A percentile compares a stretch with the other conserved stretches of the same genome.
Conservation (phyloP, 35 echinoderm and acorn worm genomes). For the Acanthaster planci region DNA sequence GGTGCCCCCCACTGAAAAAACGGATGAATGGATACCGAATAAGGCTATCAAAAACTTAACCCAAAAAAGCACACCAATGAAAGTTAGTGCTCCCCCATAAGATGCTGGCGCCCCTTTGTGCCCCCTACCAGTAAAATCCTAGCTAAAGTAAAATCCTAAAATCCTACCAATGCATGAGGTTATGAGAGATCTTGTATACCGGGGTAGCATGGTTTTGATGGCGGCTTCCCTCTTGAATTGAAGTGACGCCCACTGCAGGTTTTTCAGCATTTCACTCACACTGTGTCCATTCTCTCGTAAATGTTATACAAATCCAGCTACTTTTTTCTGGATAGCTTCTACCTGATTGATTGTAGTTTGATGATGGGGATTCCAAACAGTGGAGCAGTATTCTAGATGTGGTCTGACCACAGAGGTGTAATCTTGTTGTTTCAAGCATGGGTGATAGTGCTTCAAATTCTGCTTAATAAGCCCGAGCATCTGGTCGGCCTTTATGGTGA, state of each 20-base stretch:
- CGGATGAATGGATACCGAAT: too few species aligned
- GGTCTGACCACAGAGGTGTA: constrained; percentile 36
- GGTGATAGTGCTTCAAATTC: constrained; percentile 30
- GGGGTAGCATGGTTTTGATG: constrained; percentile 41
- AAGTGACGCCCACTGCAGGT: constrained; percentile 30
- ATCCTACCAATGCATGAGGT: too few species aligned
- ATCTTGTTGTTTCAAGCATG: constrained; percentile 33
- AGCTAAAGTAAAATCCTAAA: too few species aligned
- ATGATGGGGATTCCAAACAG: constrained; percentile 50
- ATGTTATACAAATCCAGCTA: constrained; percentile 21
- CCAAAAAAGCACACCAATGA: too few species aligned
- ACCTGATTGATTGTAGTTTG: constrained; percentile 44
- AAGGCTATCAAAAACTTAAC: too few species aligned
- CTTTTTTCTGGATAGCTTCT: constrained; percentile 47
- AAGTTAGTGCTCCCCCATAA: too few species aligned
- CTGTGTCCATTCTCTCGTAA: constrained; percentile 27
- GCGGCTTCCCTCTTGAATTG: constrained; percentile 52
- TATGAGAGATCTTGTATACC: constrained; percentile 41
- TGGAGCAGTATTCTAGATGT: constrained; percentile 55
- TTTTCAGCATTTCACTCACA: not conserved
- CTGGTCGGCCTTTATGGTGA: not conserved
- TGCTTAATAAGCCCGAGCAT: not conserved
- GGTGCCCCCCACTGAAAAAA: too few species aligned
- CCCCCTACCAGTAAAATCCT: too few species aligned
- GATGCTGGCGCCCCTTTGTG: too few species aligned